phyloP scores from a whole-genome alignment of 35 echinoderm and acorn worm species.

The Ptychodera flava region DNA sequence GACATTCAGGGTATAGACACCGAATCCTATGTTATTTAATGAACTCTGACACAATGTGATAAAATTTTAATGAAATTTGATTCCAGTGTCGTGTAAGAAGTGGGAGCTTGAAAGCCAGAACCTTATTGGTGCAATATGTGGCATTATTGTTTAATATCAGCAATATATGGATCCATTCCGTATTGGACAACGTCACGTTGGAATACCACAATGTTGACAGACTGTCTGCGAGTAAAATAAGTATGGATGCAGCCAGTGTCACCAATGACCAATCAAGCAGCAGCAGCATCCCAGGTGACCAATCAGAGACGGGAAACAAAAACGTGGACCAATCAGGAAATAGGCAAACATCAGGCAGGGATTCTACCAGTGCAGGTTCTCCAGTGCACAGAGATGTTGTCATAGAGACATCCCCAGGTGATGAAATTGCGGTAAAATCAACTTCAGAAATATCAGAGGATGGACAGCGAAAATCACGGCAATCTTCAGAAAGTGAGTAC shows the following conservation, averaged over 20 bases:
- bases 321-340: not conserved
- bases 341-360: not conserved
- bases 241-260: not conserved
- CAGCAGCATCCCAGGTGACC: not conserved
- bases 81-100: not conserved
- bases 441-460: too few species aligned
- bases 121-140: not conserved
- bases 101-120: not conserved
- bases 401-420: too few species aligned
- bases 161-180: not conserved
- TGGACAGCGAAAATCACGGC: too few species aligned
- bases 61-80: not conserved
- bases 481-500: too few species aligned
- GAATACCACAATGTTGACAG: not conserved
- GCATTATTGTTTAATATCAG: not conserved
- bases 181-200: not conserved
- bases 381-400: too few species aligned
- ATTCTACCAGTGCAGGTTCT: too few species aligned
- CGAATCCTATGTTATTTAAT: too few species aligned
- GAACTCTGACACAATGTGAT: too few species aligned
- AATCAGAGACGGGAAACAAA: not conserved
- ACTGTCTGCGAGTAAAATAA: not conserved
- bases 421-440: too few species aligned
- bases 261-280: not conserved
- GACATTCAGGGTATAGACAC: too few species aligned